Evolutionary conservation across 2,888 invertebrate species (phyloP), one percentile per base, ranked within the genome.

Genomic region (Phengaris arion): DNA sequence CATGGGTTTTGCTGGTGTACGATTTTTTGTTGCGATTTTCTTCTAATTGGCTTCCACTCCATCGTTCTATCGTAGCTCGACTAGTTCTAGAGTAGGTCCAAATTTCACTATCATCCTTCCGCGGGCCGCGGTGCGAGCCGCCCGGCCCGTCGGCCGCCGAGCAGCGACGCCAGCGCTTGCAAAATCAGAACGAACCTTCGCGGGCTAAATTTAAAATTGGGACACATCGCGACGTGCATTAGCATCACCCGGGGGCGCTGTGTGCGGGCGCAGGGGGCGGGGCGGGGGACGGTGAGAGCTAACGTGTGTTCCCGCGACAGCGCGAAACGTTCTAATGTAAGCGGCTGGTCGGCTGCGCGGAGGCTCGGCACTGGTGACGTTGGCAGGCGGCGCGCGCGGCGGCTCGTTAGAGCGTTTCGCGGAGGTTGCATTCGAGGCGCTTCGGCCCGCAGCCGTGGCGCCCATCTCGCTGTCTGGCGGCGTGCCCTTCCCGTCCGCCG

Each of bases 391-490:
- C 81, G 95, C 95, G 81, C 85, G 85, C 82, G 85, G 85, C 85
- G 94, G 95, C 84, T 94, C 95, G 82, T 93, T 96, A 87, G 97
- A 97, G 91, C 95, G 96, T 88, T 97, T 96, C 94, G 94, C 94
- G 85, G 95, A 96, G 82, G 97, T 97, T 94, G 95, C 96, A 91
- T 96, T 96, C 92, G 95, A 95, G 90, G 95, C 95, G 87, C 94
- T 94, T 89, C 92, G 94, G 86, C 95, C 94, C 86, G 94, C 95
- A 86, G 95, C 95, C 83, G 95, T 95, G 84, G 96, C 97, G 86
- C 97, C 97, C 85, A 96, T 97, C 89, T 98, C 98, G 87, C 98
- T 98, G 93, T 97, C 98, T 83, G 94, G 93, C 79, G 94, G 91
- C 78, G 93, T 86, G 81, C 84, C 85, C 91, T 96, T 87, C 94